Evolutionary conservation across 2,888 invertebrate genomes (phyloP), one percentile per base, ranked within the genome.

Genomic region (Lasioglossum villosulum): DNA sequence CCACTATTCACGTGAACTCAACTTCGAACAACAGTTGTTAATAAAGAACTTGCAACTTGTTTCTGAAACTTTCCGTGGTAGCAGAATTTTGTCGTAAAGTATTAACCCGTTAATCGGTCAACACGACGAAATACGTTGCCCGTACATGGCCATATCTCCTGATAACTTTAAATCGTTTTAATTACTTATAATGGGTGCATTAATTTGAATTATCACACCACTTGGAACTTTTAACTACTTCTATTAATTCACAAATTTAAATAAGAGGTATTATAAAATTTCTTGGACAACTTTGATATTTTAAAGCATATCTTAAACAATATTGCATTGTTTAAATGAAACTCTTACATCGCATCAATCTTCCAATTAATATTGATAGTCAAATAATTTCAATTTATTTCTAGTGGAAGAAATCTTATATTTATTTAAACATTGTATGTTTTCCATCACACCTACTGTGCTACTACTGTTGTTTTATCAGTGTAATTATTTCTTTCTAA

Each of bases 11-110:
- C n/a, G 56, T n/a, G 72, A 56, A 45, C 42, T 76, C 52, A 76
- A 76, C 73, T 77, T 59, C 66, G 34, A 77, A 83, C 83, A 77
- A 83, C 76, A 52, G 83, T 83, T 82, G 82, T 82, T 77, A 82
- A 83, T 83, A 83, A 83, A 83, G 72, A 82, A 83, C 72, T 77
- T 82, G 10, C 66, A 73, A 52, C 70, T 72, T 82, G 82, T 75
- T 76, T 68, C 52, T 30, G 72, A 27, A 81, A 82, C 27, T 83
- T 80, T 34, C 30, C 71, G 23, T 16, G 75, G 59, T 76, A 75
- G 39, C 45, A 30, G 68, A n/a, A 66, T 66, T 27, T 45, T 59
- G 45, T 66, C 56, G 34, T 71, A 63, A 82, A 68, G 63, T 83
- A 82, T 83, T 82, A 82, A 82, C 66, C 72, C 12, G 70, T 70